Percentiles rank a stretch among this genome's conserved stretches.
phyloP scores from a whole-genome alignment of 1,140 invertebrate genomes.

The Armadillidium nasatum region DNA sequence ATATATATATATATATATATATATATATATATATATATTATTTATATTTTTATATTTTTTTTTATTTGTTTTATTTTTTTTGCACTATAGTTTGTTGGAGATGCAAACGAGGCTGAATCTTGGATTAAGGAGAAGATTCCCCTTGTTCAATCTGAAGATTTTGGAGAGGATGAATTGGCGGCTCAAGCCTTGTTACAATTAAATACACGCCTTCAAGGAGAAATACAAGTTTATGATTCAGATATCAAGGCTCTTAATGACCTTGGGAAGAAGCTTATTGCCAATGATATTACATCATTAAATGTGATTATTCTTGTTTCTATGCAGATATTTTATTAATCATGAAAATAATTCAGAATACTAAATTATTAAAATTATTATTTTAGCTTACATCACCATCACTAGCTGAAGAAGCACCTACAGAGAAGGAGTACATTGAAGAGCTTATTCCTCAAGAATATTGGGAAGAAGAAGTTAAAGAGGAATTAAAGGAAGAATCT shows the following conservation, averaged over 20 bases:
- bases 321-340: too few relatives aligned
- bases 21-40: too few relatives aligned
- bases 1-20: too few relatives aligned
- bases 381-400: too few relatives aligned
- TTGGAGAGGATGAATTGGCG: slow-evolving; percentile 81
- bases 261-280: slow-evolving; percentile 74
- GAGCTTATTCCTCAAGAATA: slow-evolving; percentile 39
- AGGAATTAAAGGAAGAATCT: slow-evolving; percentile 81
- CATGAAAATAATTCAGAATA: too few relatives aligned
- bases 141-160: slow-evolving; percentile 78
- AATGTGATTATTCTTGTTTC: slow-evolving; percentile 54
- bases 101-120: slow-evolving; percentile 95
- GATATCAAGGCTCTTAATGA: slow-evolving; percentile 82
- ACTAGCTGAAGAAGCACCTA: too few relatives aligned
- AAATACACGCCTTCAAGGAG: slow-evolving; percentile 81
- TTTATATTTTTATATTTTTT: too few relatives aligned
- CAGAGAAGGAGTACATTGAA: neutral
- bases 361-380: too few relatives aligned
- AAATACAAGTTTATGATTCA: slow-evolving; percentile 81
- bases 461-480: slow-evolving; percentile 52
- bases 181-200: slow-evolving; percentile 78
- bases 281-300: slow-evolving; percentile 69
- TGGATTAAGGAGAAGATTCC: slow-evolving; percentile 93
- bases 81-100: slow-evolving; percentile 83
- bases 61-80: too few relatives aligned